Conservation (phyloP, 2,888 invertebrate species). For the Schizaphis graminum region DNA sequence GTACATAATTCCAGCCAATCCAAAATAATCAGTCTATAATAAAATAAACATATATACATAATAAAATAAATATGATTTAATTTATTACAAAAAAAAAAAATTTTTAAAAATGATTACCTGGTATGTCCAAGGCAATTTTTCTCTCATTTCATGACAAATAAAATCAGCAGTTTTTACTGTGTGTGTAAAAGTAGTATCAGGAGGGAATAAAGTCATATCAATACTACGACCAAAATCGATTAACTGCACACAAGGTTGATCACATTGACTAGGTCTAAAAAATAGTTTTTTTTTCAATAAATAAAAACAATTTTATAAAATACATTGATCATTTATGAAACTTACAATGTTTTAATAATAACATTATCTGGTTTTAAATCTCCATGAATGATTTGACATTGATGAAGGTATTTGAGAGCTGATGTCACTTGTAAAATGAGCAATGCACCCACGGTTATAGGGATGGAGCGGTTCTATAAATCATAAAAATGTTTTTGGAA, state of each 20-base stretch:
- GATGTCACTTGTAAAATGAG: slow-evolving; percentile 67
- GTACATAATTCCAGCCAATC: slow-evolving; percentile 89
- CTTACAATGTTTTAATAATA: slow-evolving; percentile 82
- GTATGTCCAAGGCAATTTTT: slow-evolving; percentile 91
- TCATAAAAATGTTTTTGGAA: neutral
- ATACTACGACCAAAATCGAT: slow-evolving; percentile 96
- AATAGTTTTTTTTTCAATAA: slow-evolving; percentile 2
- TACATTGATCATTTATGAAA: slow-evolving; percentile 68
- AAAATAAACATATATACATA: slow-evolving; percentile 66
- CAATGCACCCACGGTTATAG: slow-evolving; percentile 65
- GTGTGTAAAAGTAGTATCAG: slow-evolving; percentile 82
- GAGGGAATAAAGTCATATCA: slow-evolving; percentile 88
- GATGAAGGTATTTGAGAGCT: slow-evolving; percentile 83
- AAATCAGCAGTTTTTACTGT: slow-evolving; percentile 84
- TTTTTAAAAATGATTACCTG: slow-evolving; percentile 72
- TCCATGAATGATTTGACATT: slow-evolving; percentile 90
- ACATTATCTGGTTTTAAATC: slow-evolving; percentile 98
- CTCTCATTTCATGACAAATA: slow-evolving; percentile 91
- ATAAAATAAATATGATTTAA: slow-evolving; percentile 57
- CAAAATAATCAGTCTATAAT: slow-evolving; percentile 86
- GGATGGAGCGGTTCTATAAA: slow-evolving; percentile 66
- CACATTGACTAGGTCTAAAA: slow-evolving; percentile 70
- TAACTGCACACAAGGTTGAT: slow-evolving; percentile 81
- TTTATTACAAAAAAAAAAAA: neutral
- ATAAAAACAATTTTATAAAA: neutral